phyloP scores from a whole-genome alignment of 2,888 invertebrate genomes.

The Pyrochroa serraticornis region DNA sequence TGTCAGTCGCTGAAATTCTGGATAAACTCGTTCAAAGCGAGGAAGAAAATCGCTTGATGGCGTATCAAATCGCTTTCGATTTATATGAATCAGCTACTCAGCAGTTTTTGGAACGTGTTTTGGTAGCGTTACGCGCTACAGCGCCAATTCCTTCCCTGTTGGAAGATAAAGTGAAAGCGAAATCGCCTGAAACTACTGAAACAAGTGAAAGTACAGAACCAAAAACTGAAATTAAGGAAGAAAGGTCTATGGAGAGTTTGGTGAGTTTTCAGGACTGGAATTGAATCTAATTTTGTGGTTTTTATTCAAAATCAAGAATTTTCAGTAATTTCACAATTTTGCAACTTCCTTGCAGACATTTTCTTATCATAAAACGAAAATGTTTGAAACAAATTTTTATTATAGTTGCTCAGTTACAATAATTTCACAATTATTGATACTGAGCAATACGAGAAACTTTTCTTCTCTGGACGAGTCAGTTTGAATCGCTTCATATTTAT shows the following conservation, averaged over 20 bases:
- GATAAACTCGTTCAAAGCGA: conserved; percentile 84
- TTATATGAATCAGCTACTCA: conserved; percentile 99
- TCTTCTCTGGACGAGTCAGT: no score
- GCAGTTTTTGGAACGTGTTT: conserved; percentile 88
- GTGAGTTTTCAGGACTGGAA: conserved; percentile 43
- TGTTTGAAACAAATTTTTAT: no score
- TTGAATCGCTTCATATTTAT: no score
- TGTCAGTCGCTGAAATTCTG: conserved; percentile 90
- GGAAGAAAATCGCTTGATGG: conserved; percentile 81
- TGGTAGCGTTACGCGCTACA: conserved; percentile 80
- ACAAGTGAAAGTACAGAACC: conserved; percentile 48
- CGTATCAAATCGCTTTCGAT: conserved; percentile 99
- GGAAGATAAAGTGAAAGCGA: conserved; percentile 76
- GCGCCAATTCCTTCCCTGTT: conserved; percentile 81
- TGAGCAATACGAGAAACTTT: no score
- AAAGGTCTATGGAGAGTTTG: conserved; percentile 65
- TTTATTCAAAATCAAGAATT: conserved; percentile 11
- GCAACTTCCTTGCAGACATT: no score
- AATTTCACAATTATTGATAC: no score
- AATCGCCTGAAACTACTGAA: conserved; percentile 61
- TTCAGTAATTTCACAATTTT: no score
- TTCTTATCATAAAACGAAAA: no score
- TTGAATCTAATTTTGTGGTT: conserved; percentile 22
- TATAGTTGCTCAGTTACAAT: no score
- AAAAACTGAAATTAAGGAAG: conserved; percentile 63